These are phyloP conservation scores for Protonemura montana DNA, from an alignment of 2,888 invertebrate species.

Conservation along the genomic window DNA sequence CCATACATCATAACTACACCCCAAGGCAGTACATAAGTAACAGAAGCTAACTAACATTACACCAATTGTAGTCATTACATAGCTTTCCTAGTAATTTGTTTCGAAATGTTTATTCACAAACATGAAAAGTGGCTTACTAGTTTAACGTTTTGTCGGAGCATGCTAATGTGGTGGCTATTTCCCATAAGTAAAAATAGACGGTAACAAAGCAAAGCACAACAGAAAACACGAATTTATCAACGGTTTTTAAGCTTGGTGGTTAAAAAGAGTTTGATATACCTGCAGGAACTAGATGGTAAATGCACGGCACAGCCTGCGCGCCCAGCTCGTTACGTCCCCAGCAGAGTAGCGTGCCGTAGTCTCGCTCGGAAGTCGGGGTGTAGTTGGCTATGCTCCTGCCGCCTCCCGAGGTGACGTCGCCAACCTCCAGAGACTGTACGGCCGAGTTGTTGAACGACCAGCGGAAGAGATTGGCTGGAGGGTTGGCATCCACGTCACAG, in stretches of 20 bases:
- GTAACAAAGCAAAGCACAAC: background rate
- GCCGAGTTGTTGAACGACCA: constrained; percentile 58
- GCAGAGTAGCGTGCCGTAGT: constrained; percentile 52
- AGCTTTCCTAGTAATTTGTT: background rate
- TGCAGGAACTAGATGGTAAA: constrained; percentile 53
- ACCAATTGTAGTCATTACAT: background rate
- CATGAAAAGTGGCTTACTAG: background rate
- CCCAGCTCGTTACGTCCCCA: constrained; percentile 52
- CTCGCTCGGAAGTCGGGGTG: constrained; percentile 56
- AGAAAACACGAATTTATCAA: background rate
- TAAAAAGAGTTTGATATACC: constrained; percentile 48
- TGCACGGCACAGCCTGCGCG: constrained; percentile 52
- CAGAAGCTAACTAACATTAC: background rate
- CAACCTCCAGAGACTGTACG: constrained; percentile 50
- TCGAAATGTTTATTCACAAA: background rate
- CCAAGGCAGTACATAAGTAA: background rate
- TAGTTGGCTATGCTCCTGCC: constrained; percentile 56
- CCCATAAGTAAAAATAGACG: too few relatives aligned
- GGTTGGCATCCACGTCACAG: constrained; percentile 58
- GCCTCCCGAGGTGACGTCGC: constrained; percentile 54
- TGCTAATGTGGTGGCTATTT: background rate
- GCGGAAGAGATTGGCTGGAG: constrained; percentile 55
- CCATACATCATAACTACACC: background rate
- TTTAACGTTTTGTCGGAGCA: background rate
- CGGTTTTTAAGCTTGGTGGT: background rate